phyloP scores from a whole-genome alignment of 2,797 vertebrate genomes.

The Pseudochirops corinnae region DNA sequence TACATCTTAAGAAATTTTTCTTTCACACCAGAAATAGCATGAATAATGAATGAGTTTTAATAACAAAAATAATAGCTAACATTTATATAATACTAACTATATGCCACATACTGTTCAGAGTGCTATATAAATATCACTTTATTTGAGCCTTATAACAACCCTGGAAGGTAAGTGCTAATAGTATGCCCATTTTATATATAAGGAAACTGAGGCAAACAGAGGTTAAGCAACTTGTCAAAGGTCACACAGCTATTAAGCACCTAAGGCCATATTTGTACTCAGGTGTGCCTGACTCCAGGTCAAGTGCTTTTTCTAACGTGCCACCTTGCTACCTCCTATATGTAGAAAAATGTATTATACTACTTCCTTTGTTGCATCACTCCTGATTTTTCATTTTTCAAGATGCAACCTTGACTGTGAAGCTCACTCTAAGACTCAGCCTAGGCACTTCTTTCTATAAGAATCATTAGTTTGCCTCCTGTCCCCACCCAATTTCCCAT shows the following conservation, averaged over 20 bases:
- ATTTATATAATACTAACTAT: neutral
- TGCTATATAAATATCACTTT: neutral
- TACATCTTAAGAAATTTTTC: neutral
- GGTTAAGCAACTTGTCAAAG: neutral
- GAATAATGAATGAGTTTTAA: neutral
- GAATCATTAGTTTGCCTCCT: neutral
- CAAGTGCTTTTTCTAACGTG: neutral
- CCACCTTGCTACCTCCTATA: neutral
- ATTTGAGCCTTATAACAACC: neutral
- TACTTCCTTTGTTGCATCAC: neutral
- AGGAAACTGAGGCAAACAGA: neutral
- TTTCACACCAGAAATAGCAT: neutral
- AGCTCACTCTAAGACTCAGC: neutral
- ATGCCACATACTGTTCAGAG: neutral
- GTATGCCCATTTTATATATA: neutral
- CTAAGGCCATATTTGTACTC: neutral
- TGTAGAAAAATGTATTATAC: neutral
- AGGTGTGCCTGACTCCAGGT: neutral
- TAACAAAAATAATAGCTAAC: neutral
- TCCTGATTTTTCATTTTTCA: neutral
- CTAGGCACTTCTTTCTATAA: neutral
- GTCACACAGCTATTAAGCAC: neutral
- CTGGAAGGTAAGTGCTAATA: neutral
- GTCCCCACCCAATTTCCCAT: neutral
- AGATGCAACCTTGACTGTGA: neutral